Base-by-base conservation (phyloP, 2,113 vertebrate genomes). In the Hassar affinis region DNA sequence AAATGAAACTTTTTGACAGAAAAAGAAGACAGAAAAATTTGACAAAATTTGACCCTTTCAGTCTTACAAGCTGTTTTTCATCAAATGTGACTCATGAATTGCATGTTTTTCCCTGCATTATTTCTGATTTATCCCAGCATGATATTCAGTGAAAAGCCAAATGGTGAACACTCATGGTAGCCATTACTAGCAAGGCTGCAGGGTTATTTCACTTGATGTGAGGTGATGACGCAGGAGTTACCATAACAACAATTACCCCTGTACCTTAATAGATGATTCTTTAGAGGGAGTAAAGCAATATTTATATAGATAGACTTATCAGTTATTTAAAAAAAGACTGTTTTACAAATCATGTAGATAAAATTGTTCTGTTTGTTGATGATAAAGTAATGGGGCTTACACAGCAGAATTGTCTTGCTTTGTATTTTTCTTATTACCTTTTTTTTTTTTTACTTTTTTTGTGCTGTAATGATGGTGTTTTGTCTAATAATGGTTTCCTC, bases 161-260 rank as follows among this genome's bases (percentile, higher is more conserved):
- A 74, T 52, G 59, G 38, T 72, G 45, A 72, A 81, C 78, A 88
- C 82, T 81, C 52, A 33, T 49, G 49, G 27, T 42, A 27, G 45
- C 68, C 85, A 42, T 76, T 80, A 47, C 80, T 57, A 17, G 25
- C 38, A 57, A 74, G 27, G 64, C 15, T 71, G 45, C 69, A 52
- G 51, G 72, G 87, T 85, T 49, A 78, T 83, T 77, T 38, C 35
- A 11, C 59, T 68, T 7, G 14, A 66, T 33, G 27, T 80, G n/a
- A 59, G 15, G 22, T 22, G 77, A 49, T 86, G 71, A 81, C 8
- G 49, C 71, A 66, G 25, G 25, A 42, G 84, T 84, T 69, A 75
- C 79, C 59, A 82, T 79, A 54, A 68, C 51, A 69, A 71, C 77
- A 59, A 52, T 59, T 79, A 78, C 56, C 47, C 72, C 71, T 54